phyloP scores from a whole-genome alignment of 2,888 invertebrate species.

The Agrochola lota region DNA sequence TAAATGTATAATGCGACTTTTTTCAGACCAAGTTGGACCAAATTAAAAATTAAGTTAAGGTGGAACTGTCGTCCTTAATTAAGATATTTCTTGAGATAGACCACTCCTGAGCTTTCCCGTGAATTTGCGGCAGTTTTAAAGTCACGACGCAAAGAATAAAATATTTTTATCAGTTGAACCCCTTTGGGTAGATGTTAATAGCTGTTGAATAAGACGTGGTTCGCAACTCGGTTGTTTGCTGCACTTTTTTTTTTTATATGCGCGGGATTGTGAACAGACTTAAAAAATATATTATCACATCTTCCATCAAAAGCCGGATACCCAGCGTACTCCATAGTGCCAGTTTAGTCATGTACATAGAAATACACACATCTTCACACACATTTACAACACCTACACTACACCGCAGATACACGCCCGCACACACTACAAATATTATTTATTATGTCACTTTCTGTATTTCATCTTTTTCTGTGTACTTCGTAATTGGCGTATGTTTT shows the following conservation, averaged over 20 bases:
- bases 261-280: not conserved
- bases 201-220: slow-evolving; percentile 16
- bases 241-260: not conserved
- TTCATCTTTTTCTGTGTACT: no score
- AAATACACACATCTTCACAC: no score
- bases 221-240: not conserved
- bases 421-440: no score
- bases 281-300: no score
- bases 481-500: no score
- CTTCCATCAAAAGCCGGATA: no score
- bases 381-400: no score
- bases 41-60: slow-evolving; percentile 67
- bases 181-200: slow-evolving; percentile 43
- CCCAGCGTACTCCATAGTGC: no score
- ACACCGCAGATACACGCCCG: no score
- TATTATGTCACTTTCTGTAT: no score
- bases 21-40: slow-evolving; percentile 19
- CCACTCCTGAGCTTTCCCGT: slow-evolving; percentile 38
- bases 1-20: slow-evolving; percentile 55
- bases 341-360: no score
- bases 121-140: slow-evolving; percentile 58
- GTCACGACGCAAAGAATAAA: slow-evolving; percentile 48
- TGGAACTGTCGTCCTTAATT: slow-evolving; percentile 58
- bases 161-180: slow-evolving; percentile 39
- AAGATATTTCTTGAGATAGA: slow-evolving; percentile 65